Conservation (phyloP, 2,888 invertebrate genomes). For the Lamproptera curius region DNA sequence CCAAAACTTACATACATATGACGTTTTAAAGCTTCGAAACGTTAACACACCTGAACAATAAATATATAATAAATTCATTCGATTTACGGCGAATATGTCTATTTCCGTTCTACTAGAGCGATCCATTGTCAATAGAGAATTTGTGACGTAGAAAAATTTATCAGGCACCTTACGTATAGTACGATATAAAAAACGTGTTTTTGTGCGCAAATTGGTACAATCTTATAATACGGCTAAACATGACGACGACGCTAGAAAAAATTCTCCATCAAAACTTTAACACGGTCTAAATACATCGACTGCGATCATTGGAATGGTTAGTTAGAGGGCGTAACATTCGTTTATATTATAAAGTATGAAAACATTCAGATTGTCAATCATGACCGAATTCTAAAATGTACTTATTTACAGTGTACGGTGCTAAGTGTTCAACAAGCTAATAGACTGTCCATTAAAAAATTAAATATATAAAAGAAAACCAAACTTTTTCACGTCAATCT, state of each 20-base stretch:
- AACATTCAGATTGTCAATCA: conserved; percentile 38
- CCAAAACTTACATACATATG: not conserved
- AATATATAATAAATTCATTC: conserved; percentile 7
- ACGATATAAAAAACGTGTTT: conserved; percentile 34
- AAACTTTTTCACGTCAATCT: conserved; percentile 44
- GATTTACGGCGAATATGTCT: conserved; percentile 11
- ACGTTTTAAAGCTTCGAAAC: conserved; percentile 1
- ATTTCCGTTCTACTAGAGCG: conserved; percentile 10
- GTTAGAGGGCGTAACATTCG: too few species aligned
- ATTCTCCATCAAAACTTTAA: conserved; percentile 2
- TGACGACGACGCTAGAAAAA: conserved; percentile 1
- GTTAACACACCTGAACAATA: conserved; percentile 1
- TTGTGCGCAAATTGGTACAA: conserved; percentile 50
- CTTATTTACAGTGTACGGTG: conserved; percentile 54
- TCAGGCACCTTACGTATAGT: conserved; percentile 50
- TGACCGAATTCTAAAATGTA: conserved; percentile 44
- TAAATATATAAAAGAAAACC: conserved; percentile 26
- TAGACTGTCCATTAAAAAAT: conserved; percentile 31
- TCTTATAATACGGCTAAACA: conserved; percentile 18
- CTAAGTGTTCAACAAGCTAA: conserved; percentile 39
- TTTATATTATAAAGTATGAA: too few species aligned
- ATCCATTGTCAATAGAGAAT: conserved; percentile 22
- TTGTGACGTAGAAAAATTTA: conserved; percentile 61
- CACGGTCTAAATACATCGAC: conserved; percentile 29
- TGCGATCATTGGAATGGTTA: conserved; percentile 59